Evolutionary conservation across 2,113 vertebrate genomes (phyloP), one percentile per base, ranked within the genome.

Genomic region (Colinus virginianus): DNA sequence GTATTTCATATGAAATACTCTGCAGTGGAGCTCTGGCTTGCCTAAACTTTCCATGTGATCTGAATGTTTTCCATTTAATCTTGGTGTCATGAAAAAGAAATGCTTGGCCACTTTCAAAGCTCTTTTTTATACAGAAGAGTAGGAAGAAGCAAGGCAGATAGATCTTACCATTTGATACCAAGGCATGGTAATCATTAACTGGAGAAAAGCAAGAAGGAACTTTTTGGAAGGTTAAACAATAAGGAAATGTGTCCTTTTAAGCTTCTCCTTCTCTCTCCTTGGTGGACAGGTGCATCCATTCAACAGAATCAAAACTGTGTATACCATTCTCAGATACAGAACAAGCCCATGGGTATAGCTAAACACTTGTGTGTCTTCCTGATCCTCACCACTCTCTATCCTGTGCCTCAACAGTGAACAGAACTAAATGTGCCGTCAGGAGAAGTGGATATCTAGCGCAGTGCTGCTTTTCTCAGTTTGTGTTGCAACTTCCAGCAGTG

Each of bases 291-390:
- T n/a, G 43, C n/a, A 83, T 32, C 55, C 66, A 69, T 38, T 13
- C 61, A 48, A 32, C 25, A 58, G 30, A 59, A 48, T 40, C 58
- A 53, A n/a, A 56, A 53, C 3, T 2, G 3, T 25, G 6, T 26
- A 10, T 23, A 23, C 63, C 1, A 0, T 56, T 56, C 63, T 42
- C 36, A 23, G 28, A 23, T 51, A 58, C 43, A 66, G 21, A 34
- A n/a, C 14, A 25, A 3, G 2, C 49, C 62, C 63, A 21, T 5
- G 45, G 78, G 34, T 36, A 34, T 28, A 32, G 40, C 43, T 53
- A 34, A 79, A 69, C 9, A 23, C 7, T 7, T 0, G 0, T 0
- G 1, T 48, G 26, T 46, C 43, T 69, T 72, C 53, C 48, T 43
- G 25, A 22, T 72, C 21, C 0, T 18, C 62, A 64, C 42, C 76